A percentile compares a stretch with the other conserved stretches of the same genome.
These are phyloP conservation scores for Megastigmus dorsalis DNA, from an alignment of 2,888 invertebrate species.

Conservation along the genomic window DNA sequence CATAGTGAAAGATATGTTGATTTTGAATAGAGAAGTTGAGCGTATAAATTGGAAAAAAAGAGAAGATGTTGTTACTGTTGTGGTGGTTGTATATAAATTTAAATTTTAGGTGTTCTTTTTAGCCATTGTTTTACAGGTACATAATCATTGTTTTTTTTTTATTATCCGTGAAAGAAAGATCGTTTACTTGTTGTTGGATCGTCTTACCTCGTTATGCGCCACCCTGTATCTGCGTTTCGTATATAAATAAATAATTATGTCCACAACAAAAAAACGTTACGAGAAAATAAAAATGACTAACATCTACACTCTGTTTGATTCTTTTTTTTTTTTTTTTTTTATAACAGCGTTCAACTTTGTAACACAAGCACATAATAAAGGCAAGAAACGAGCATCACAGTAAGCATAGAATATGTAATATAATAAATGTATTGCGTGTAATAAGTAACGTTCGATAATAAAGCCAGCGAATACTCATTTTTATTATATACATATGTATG, in stretches of 20 bases:
- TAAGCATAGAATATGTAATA: conserved; percentile 9
- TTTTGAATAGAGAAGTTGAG: background rate
- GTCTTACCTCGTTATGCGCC: conserved; percentile 53
- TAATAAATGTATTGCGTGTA: too few relatives aligned
- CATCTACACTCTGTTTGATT: too few relatives aligned
- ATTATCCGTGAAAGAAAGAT: too few relatives aligned
- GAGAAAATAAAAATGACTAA: too few relatives aligned
- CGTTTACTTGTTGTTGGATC: too few relatives aligned
- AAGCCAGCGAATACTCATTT: background rate
- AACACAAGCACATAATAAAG: background rate
- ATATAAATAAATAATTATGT: too few relatives aligned
- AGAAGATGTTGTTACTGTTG: conserved; percentile 36
- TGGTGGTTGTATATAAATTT: too few relatives aligned
- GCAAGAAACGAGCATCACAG: conserved; percentile 19
- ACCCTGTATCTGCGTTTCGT: conserved; percentile 34
- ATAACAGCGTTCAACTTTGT: too few relatives aligned
- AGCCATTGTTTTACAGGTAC: background rate
- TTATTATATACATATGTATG: background rate
- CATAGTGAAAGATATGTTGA: conserved; percentile 15
- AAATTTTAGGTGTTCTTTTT: conserved; percentile 25
- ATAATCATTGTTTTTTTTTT: too few relatives aligned
- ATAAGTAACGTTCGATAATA: background rate
- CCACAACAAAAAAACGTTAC: too few relatives aligned
- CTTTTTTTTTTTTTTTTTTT: too few relatives aligned
- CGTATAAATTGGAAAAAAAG: too few relatives aligned